These are phyloP conservation scores for Leptonema lineaticorne DNA, from an alignment of 1,140 invertebrate genomes.

Conservation along the genomic window DNA sequence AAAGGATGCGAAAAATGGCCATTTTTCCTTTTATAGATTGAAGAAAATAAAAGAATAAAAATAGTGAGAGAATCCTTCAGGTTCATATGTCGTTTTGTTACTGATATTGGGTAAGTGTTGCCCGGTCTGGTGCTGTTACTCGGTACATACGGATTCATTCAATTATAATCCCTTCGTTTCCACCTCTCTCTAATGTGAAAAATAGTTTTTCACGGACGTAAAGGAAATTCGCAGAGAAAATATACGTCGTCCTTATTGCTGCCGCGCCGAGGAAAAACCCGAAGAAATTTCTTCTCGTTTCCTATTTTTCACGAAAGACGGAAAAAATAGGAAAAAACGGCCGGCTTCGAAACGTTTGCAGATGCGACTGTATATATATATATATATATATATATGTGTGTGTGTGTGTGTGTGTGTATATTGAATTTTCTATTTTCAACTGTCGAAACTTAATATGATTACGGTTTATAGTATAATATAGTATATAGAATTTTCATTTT, in stretches of 20 bases:
- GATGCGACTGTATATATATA: too few species aligned
- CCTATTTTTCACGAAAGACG: constrained; percentile 2
- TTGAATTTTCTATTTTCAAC: too few species aligned
- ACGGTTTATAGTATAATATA: too few species aligned
- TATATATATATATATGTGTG: too few species aligned
- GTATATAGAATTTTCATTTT: too few species aligned
- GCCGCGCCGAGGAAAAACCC: constrained; percentile 5
- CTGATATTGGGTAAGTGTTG: too few species aligned
- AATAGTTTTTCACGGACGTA: constrained; percentile 3
- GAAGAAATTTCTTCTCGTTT: constrained; percentile 1
- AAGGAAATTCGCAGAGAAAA: constrained; percentile 5
- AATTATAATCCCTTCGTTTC: constrained; percentile 28
- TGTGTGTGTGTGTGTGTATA: too few species aligned
- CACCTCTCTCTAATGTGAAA: constrained; percentile 16
- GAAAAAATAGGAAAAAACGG: background rate
- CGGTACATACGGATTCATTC: constrained; percentile 17
- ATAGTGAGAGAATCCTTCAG: background rate
- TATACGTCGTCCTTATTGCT: background rate
- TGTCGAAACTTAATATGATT: too few species aligned
- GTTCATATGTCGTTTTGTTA: background rate
- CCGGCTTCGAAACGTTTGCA: too few species aligned
- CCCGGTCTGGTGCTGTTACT: background rate
- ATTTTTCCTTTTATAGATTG: background rate
- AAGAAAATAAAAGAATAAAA: background rate
- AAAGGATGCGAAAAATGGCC: too few species aligned